Base-by-base conservation (phyloP, 2,113 vertebrate species). In the Cavia aperea region DNA sequence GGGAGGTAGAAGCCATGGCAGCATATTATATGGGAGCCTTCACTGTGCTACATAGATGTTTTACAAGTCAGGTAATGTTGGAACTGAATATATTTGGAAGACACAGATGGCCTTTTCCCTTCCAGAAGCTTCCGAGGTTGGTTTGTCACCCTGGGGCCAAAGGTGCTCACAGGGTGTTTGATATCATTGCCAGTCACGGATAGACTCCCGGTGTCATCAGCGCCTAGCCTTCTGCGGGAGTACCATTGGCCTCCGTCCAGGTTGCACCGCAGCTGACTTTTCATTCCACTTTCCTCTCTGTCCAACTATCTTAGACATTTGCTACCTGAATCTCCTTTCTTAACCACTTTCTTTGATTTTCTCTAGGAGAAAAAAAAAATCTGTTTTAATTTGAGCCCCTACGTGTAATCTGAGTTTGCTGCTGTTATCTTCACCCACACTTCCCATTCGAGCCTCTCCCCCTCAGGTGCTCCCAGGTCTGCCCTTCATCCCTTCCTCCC, bases 221-320 rank as follows among this genome's bases (percentile, higher is more conserved):
- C 0, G 5, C 49, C 21, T 79, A 84, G 51, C 62, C 36, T 56
- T 81, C 12, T 62, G 51, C 14, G n/a, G 36, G 68, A 72, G 62
- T 65, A 0, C 31, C 31, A 46, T 49, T 90, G 91, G 91, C 92
- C 79, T 39, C 66, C 19, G n/a, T 94, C 90, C 81, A 66, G 56
- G n/a, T 84, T 62, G 0, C 19, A 31, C 60, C 19, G 54, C 88
- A 92, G 95, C 86, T 82, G 89, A 1, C 21, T 75, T 78, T 86
- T 89, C 63, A 24, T 9, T 83, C 89, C 33, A 79, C 21, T 49
- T 92, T 81, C 46, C 51, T 73, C 91, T 62, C 91, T 15, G 33
- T 18, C 63, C 75, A 90, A 21, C 73, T 83, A 56, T 93, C 72
- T 94, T 62, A 73, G 7, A 81, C 60, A 92, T 90, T 95, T 33